Evolutionary conservation across 2,888 invertebrate species (phyloP), one percentile per base, ranked within the genome.

Genomic region (Eupsilia transversa): DNA sequence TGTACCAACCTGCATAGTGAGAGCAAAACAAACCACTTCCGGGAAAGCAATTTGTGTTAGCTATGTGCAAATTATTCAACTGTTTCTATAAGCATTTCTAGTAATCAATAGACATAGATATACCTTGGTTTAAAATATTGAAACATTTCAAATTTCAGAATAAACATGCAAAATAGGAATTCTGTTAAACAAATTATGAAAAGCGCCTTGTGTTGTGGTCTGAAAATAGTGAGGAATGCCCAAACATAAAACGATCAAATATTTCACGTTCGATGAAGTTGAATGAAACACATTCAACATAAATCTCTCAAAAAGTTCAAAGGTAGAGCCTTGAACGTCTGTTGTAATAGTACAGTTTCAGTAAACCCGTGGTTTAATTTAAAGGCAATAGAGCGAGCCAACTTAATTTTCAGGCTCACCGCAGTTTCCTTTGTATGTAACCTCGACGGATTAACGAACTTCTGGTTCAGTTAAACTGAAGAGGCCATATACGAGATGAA

Each of bases 371-470:
- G 92, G 93, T 92, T 94, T 94, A 94, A 95, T 95, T 94, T 93
- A 92, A 92, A 94, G 93, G 95, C 95, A 95, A 95, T 95, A 94
- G 94, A 94, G 94, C 95, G 93, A 88, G 89, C 91, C 93, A 94
- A 95, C 94, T 94, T 95, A 94, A 96, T 96, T 96, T 95, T 95
- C 95, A 94, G 94, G 94, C 93, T 95, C 94, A 92, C 94, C 93
- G 94, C 94, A 93, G 94, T 88, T 93, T 93, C 94, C 95, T 95
- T 95, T 95, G 95, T 94, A 93, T 92, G 93, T 91, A 93, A 92
- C 93, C 92, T 92, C 92, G 89, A 84, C 88, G 91, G 92, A 93
- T 94, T 94, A 94, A 94, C 93, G 89, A 95, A 94, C 92, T 94
- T 94, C 90, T 92, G 91, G 91, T 88, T 90, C 89, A 91, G 91